phyloP scores from a whole-genome alignment of 2,797 vertebrate species.

The Limnodromus scolopaceus region DNA sequence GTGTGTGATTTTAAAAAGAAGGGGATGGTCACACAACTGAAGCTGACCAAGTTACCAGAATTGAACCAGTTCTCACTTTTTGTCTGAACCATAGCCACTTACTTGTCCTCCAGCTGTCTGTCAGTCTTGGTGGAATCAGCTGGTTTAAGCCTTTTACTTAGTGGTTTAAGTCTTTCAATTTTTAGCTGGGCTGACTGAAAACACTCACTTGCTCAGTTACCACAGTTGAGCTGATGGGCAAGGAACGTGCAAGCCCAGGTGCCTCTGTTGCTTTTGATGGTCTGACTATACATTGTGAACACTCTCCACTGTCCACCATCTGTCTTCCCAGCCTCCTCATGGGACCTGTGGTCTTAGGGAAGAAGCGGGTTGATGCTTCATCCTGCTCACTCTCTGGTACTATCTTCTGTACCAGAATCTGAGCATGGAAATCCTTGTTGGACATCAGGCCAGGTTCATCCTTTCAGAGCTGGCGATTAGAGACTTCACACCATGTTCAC shows the following conservation, averaged over 20 bases:
- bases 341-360: not conserved
- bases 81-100: not conserved
- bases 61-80: not conserved
- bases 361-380: accelerated
- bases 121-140: not conserved
- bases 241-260: not conserved
- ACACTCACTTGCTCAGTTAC: not conserved
- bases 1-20: not conserved
- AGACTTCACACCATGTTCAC: not conserved
- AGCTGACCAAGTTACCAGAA: not conserved
- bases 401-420: not conserved
- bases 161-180: not conserved
- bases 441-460: no score
- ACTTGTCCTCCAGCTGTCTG: not conserved
- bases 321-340: not conserved
- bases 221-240: not conserved
- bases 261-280: not conserved
- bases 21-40: not conserved
- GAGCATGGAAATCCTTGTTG: not conserved
- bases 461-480: not conserved
- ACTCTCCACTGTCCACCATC: not conserved
- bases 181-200: not conserved
- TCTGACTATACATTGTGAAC: not conserved
- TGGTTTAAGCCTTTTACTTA: not conserved
- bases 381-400: not conserved